Base-by-base conservation (phyloP, 1,140 invertebrate genomes). In the Drosophila miranda region DNA sequence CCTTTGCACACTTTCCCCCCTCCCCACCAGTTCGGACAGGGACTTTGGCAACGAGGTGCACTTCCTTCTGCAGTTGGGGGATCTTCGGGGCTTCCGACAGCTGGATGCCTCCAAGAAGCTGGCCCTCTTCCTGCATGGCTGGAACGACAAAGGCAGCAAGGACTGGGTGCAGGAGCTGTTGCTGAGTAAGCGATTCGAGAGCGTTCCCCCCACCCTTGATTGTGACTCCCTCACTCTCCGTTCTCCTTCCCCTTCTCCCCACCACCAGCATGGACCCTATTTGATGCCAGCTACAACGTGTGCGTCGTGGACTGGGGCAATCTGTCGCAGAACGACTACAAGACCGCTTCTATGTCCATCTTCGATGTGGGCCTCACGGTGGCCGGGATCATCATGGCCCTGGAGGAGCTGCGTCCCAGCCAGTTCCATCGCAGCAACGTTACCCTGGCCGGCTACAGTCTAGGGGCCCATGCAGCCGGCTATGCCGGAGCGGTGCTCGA, bases 391-490 rank as follows among this genome's bases (percentile, higher is more conserved):
- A 91, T 96, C 1, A 92, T 94, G 70, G 92, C 92, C 9, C 77
- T 95, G 55, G 81, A 90, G 56, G 84, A 92, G 21, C 92, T 93
- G 69, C 71, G 83, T 4, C 82, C 86, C 7, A 42, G 26, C 14
- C 90, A 92, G 2, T 68, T 93, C 4, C 70, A 91, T 45, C 90
- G 92, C 0, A 78, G 92, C 57, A 90, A 93, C 60, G 90, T 95
- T 11, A 95, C 95, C 82, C 91, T 95, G 55, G 93, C 95, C 28
- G 95, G 97, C 0, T 97, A 97, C 89, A 98, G 96, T 74, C 92
- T 98, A 38, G 97, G 97, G 6, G 96, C 97, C 2, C 97, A 98
- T 62, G 94, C 97, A 2, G 95, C 96, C 50, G 97, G 97, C 11
- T 96, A 96, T 83, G 94, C 96, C 0, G 97, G 96, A 0, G 91